Percentiles rank a stretch among this genome's conserved stretches.
phyloP scores from a whole-genome alignment of 2,888 invertebrate genomes.

The Erpobdella octoculata region DNA sequence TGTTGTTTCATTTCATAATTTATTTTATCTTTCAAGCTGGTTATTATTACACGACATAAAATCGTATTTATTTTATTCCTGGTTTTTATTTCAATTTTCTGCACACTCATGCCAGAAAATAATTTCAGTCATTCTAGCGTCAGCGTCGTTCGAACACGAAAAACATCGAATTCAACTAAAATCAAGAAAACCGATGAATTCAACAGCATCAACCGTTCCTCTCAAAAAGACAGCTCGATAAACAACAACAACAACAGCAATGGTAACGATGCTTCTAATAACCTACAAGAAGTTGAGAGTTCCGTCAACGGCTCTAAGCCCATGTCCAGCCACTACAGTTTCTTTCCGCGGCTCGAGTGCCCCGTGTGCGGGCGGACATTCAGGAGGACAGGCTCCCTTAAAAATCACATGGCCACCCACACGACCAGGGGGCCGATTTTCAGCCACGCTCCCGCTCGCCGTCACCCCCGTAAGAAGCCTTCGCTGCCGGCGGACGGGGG shows the following conservation, averaged over 20 bases:
- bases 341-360: not conserved
- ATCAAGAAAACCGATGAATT: not conserved
- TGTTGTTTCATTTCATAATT: too few relatives aligned
- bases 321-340: not conserved
- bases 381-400: not conserved
- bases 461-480: not conserved
- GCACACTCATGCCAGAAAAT: too few relatives aligned
- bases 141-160: too few relatives aligned
- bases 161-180: too few relatives aligned
- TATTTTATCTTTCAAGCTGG: too few relatives aligned
- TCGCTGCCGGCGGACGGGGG: too few relatives aligned
- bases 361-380: not conserved
- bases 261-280: not conserved
- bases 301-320: not conserved
- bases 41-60: too few relatives aligned
- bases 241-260: not conserved
- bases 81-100: too few relatives aligned
- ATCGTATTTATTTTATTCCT: too few relatives aligned
- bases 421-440: not conserved
- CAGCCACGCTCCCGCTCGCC: not conserved
- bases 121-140: too few relatives aligned
- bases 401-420: slow-evolving; percentile 1
- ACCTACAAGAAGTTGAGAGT: not conserved
- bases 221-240: too few relatives aligned
- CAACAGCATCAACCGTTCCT: too few relatives aligned